phyloP scores from a whole-genome alignment of 2,113 vertebrate genomes.

The Dinomys branickii region DNA sequence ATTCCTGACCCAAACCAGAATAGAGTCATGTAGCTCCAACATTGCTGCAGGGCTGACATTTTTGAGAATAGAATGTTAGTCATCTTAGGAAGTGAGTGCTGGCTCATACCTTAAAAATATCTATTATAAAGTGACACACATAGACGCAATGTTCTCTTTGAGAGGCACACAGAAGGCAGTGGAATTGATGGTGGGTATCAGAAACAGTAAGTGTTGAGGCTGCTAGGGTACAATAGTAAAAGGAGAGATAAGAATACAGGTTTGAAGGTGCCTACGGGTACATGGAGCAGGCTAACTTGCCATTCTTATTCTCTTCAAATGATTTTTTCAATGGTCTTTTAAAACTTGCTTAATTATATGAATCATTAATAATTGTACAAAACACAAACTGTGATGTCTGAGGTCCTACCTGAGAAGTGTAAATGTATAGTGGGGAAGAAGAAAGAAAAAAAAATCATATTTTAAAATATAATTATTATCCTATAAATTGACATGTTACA shows the following conservation, averaged over 20 bases:
- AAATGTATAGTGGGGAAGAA: not conserved
- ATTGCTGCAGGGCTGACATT: not conserved
- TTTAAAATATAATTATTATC: not conserved
- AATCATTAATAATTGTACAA: too few relatives aligned
- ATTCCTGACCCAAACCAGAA: not conserved
- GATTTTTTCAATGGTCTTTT: not conserved
- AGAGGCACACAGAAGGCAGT: not conserved
- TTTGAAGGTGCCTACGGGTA: not conserved
- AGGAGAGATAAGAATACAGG: fast-evolving
- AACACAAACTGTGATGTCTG: not conserved
- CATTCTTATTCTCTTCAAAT: not conserved
- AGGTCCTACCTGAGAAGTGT: not conserved
- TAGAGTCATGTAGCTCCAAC: not conserved
- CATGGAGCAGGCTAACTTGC: not conserved
- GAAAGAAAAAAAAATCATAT: not conserved
- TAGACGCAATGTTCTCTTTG: not conserved
- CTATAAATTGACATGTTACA: not conserved
- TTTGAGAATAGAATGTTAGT: not conserved
- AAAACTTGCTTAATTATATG: not conserved
- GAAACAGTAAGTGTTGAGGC: not conserved
- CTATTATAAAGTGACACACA: not conserved
- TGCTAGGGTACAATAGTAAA: too few relatives aligned
- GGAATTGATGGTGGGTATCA: too few relatives aligned
- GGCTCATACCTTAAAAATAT: not conserved
- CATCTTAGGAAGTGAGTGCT: not conserved